phyloP scores from a whole-genome alignment of 2,797 vertebrate genomes.

The Acrossocheilus fasciatus region DNA sequence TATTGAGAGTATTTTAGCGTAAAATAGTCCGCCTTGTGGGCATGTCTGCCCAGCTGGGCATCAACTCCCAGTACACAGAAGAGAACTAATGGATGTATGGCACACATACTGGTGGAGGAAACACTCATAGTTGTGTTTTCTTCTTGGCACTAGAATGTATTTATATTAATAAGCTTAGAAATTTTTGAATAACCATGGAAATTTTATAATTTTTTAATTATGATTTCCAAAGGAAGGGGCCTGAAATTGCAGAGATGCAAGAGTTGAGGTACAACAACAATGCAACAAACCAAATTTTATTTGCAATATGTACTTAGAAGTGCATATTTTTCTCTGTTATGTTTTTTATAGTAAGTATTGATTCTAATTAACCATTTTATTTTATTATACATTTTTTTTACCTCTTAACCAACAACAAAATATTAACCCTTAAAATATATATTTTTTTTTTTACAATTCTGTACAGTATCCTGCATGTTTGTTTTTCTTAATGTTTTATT shows the following conservation, averaged over 20 bases:
- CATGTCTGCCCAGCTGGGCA: conserved; percentile 27
- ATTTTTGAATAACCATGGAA: background rate
- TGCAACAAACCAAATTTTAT: background rate
- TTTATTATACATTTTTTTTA: background rate
- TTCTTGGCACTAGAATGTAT: background rate
- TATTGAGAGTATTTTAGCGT: conserved; percentile 12
- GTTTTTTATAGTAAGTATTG: background rate
- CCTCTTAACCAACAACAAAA: background rate
- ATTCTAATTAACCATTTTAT: background rate
- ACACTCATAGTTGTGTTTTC: background rate
- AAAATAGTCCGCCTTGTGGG: conserved; percentile 24
- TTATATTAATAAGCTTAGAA: background rate
- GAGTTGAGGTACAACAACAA: background rate
- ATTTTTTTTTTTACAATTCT: background rate
- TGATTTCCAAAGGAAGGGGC: background rate
- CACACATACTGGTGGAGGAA: background rate
- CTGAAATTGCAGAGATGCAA: background rate
- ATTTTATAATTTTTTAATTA: background rate
- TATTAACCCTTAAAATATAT: no score
- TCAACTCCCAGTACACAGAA: background rate
- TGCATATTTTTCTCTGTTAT: background rate
- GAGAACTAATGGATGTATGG: background rate
- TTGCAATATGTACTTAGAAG: background rate
- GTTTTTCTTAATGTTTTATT: background rate
- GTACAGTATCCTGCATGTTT: background rate